Conservation (phyloP, 2,113 vertebrate genomes). For the Laticauda colubrina region DNA sequence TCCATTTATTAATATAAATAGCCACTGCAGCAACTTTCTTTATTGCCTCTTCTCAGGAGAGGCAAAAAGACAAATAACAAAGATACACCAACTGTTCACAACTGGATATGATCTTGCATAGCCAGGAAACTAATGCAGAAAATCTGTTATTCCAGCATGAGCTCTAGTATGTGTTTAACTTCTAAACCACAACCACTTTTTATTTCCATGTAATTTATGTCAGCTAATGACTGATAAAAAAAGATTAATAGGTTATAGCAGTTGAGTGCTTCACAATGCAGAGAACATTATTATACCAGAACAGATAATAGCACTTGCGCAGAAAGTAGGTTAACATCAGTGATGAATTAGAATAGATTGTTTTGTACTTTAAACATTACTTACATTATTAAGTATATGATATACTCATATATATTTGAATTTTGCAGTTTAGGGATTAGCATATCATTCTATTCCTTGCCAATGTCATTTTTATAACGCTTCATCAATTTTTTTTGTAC, state of each 20-base stretch:
- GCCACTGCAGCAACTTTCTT: constrained; percentile 48
- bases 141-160: constrained; percentile 28
- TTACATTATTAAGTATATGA: neutral
- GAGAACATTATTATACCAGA: constrained; percentile 12
- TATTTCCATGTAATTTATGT: neutral
- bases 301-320: neutral
- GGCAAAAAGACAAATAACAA: constrained; percentile 42
- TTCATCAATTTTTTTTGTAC: neutral
- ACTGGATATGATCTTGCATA: constrained; percentile 12
- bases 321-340: constrained; percentile 18
- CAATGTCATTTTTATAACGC: neutral
- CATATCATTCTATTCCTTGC: neutral
- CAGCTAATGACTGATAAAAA: neutral
- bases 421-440: neutral
- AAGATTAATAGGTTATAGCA: neutral
- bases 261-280: neutral
- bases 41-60: constrained; percentile 47
- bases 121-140: constrained; percentile 21
- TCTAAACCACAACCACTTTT: constrained; percentile 18
- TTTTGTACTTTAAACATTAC: constrained; percentile 7
- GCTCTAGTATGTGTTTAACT: constrained; percentile 13
- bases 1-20: constrained; percentile 56
- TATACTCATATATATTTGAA: neutral
- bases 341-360: constrained; percentile 6
- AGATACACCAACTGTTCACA: constrained; percentile 41